phyloP scores from a whole-genome alignment of 2,797 vertebrate species.

The Protosalanx chinensis region DNA sequence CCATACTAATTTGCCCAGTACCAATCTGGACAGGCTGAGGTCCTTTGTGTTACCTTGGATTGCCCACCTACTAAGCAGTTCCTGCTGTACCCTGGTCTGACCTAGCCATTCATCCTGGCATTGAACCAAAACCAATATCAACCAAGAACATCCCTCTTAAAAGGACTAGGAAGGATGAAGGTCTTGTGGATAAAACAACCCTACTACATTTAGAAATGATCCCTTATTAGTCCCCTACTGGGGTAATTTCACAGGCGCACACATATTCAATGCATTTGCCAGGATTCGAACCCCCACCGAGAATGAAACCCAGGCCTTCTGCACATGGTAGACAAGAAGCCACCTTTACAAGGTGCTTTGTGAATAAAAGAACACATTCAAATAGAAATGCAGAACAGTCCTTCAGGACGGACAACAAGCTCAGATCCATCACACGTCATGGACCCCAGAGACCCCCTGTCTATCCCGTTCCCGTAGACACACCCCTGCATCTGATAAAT shows the following conservation, averaged over 20 bases:
- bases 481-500: no score
- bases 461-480: no score
- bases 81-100: background rate
- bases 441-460: no score
- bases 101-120: background rate
- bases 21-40: background rate
- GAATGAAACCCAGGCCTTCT: no score
- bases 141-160: background rate
- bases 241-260: no score
- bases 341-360: background rate
- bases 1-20: constrained; percentile 13
- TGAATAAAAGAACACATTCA: background rate
- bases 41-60: background rate
- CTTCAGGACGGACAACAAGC: background rate
- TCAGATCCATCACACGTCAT: no score
- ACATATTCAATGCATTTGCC: no score
- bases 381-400: background rate
- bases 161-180: background rate
- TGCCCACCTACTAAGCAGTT: background rate
- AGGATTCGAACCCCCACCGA: no score
- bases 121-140: background rate
- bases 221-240: no score
- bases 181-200: background rate
- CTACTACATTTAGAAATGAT: background rate
- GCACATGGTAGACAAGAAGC: no score